Conservation (phyloP, 2,797 vertebrate genomes). For the Saguinus oedipus region DNA sequence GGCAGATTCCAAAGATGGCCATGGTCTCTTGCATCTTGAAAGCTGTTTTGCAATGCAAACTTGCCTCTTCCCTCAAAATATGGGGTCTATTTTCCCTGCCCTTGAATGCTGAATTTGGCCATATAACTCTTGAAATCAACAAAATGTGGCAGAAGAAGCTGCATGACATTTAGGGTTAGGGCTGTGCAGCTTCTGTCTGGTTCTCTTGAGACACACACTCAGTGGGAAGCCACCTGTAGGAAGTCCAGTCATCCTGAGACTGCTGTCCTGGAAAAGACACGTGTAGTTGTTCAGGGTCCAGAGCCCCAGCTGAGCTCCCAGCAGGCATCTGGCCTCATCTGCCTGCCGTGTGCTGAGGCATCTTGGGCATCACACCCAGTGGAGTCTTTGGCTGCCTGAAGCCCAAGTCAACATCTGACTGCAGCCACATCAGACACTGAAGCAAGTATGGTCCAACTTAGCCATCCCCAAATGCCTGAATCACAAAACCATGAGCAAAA, state of each 20-base stretch:
- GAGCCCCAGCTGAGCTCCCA: not conserved
- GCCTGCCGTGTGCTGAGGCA: not conserved
- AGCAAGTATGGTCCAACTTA: not conserved
- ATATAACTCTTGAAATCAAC: not conserved
- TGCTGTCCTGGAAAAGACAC: not conserved
- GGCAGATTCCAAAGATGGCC: not conserved
- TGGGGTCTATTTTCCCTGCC: not conserved
- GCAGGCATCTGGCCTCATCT: not conserved
- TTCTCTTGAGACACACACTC: not conserved
- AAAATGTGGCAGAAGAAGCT: not conserved
- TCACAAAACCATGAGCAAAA: not conserved
- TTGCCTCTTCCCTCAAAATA: not conserved
- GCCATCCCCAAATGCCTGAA: not conserved
- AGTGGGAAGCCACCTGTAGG: not conserved
- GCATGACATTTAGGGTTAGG: not conserved
- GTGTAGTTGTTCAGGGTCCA: not conserved
- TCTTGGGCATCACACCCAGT: not conserved
- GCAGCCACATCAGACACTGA: not conserved
- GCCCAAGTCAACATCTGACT: not conserved
- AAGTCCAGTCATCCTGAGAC: not conserved
- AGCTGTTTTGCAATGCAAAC: not conserved
- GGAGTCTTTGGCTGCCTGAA: not conserved
- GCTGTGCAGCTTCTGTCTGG: not conserved
- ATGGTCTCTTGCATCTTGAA: not conserved
- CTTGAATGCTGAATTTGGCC: not conserved